Conservation (phyloP, 2,888 invertebrate species). For the Venusia cambrica region DNA sequence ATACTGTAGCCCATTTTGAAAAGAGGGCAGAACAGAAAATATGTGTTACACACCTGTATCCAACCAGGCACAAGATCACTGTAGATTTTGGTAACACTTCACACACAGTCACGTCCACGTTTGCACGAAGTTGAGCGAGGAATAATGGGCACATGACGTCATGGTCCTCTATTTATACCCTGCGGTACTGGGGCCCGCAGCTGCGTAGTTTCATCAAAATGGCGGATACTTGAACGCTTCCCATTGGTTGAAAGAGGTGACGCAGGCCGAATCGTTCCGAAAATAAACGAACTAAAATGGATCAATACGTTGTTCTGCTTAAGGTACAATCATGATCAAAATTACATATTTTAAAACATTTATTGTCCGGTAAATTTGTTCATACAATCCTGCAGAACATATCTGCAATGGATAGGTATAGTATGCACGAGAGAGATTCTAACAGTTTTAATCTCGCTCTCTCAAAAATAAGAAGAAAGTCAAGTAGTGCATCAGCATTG, state of each 20-base stretch:
- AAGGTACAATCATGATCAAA: constrained; percentile 12
- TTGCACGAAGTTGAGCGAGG: constrained; percentile 43
- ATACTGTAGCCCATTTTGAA: constrained; percentile 68
- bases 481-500: too few species aligned
- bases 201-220: constrained; percentile 66
- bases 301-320: constrained; percentile 25
- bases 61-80: constrained; percentile 63
- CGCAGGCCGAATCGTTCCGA: constrained; percentile 36
- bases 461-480: too few species aligned
- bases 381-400: too few species aligned
- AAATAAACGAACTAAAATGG: constrained; percentile 23
- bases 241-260: constrained; percentile 19
- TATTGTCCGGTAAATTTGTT: too few species aligned
- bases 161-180: constrained; percentile 53
- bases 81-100: constrained; percentile 55
- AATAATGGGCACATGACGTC: constrained; percentile 61
- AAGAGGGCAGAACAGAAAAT: constrained; percentile 51
- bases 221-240: constrained; percentile 44
- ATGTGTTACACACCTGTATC: constrained; percentile 77
- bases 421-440: too few species aligned
- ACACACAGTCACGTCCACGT: constrained; percentile 63
- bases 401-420: too few species aligned
- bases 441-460: too few species aligned
- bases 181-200: constrained; percentile 39
- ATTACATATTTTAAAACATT: too few species aligned